Evolutionary conservation across 2,797 vertebrate genomes (phyloP).

Genomic region (Lacerta agilis): DNA sequence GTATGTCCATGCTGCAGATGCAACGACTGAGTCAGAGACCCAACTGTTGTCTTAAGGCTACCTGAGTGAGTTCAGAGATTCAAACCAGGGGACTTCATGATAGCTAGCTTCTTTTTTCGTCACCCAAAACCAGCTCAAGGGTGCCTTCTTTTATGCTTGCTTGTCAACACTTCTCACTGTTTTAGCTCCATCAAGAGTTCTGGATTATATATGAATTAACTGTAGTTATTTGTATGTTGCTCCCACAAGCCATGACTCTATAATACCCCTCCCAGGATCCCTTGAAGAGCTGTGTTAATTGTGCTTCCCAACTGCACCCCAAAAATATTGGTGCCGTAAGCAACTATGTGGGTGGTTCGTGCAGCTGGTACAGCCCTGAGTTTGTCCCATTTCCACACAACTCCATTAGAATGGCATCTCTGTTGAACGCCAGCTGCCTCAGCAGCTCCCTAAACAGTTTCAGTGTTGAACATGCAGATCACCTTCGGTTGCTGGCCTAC

Average conservation of each 20-base stretch:
- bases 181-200: neutral
- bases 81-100: neutral
- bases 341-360: neutral
- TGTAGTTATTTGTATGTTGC: neutral
- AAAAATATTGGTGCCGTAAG: neutral
- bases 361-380: neutral
- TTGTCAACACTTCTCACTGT: neutral
- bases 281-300: neutral
- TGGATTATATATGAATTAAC: neutral
- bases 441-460: neutral
- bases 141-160: neutral
- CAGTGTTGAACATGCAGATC: neutral
- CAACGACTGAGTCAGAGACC: neutral
- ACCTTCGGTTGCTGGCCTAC: neutral
- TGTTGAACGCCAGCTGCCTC: neutral
- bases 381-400: neutral
- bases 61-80: neutral
- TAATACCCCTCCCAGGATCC: too few relatives aligned
- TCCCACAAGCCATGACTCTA: neutral
- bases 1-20: neutral
- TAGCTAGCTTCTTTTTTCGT: neutral
- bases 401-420: neutral
- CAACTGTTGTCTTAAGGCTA: neutral
- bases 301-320: neutral
- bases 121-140: neutral